Conservation (phyloP, 2,888 invertebrate genomes). For the Cataglyphis cursor region DNA sequence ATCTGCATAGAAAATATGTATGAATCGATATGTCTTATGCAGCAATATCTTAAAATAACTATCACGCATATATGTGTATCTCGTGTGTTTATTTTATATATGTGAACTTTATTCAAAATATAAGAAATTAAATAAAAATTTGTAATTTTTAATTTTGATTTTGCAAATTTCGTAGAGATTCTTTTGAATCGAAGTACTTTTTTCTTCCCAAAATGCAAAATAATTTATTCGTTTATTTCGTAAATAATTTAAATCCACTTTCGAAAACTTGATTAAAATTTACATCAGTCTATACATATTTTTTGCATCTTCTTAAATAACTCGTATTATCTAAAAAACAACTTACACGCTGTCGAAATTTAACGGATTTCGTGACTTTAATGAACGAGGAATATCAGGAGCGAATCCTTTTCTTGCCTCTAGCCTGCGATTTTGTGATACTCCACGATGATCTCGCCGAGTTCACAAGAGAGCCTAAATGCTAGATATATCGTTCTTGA, state of each 20-base stretch:
- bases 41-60: conserved; percentile 24
- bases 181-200: neutral
- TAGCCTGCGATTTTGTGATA: conserved; percentile 51
- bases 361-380: neutral
- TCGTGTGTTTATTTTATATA: neutral
- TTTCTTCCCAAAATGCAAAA: neutral
- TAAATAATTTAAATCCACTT: neutral
- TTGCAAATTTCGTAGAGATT: neutral
- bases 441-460: conserved; percentile 5
- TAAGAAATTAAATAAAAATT: neutral
- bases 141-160: neutral
- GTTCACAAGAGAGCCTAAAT: conserved; percentile 2
- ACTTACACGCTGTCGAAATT: neutral
- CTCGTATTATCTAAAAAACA: neutral
- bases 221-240: neutral
- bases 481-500: conserved; percentile 52
- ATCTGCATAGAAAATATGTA: neutral
- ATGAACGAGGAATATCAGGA: neutral
- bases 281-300: neutral
- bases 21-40: neutral
- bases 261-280: neutral
- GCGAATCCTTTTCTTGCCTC: conserved; percentile 43
- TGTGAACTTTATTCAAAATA: neutral
- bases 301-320: neutral
- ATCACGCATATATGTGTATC: neutral